phyloP scores from a whole-genome alignment of 2,113 vertebrate species.

The Malurus cyaneus region DNA sequence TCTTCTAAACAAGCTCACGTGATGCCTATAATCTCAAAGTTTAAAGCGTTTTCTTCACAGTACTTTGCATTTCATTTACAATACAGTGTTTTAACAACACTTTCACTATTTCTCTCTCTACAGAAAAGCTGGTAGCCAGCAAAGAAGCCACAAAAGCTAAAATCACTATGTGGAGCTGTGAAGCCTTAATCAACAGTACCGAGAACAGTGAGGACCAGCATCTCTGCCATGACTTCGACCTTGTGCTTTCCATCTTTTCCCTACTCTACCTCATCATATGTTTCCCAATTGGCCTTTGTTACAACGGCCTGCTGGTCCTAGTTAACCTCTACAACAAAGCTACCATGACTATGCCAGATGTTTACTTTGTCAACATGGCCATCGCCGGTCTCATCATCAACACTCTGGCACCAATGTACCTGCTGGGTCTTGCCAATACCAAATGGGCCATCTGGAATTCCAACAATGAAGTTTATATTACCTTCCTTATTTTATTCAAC shows the following conservation, averaged over 20 bases:
- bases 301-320: slow-evolving; percentile 88
- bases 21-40: fast-evolving
- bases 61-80: background rate
- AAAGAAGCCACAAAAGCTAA: slow-evolving; percentile 38
- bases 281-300: slow-evolving; percentile 91
- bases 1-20: background rate
- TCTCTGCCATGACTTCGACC: slow-evolving; percentile 89
- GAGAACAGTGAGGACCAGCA: slow-evolving; percentile 75
- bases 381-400: slow-evolving; percentile 91
- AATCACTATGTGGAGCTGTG: slow-evolving; percentile 93
- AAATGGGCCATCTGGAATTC: slow-evolving; percentile 89
- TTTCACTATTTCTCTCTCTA: background rate
- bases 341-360: slow-evolving; percentile 96
- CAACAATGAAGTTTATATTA: slow-evolving; percentile 88
- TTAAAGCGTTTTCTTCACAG: background rate
- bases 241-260: slow-evolving; percentile 86
- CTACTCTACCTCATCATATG: slow-evolving; percentile 92
- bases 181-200: slow-evolving; percentile 84
- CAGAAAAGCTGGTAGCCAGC: slow-evolving; percentile 78
- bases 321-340: slow-evolving; percentile 93
- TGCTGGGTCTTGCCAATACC: slow-evolving; percentile 85
- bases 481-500: slow-evolving; percentile 93
- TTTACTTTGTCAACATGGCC: slow-evolving; percentile 97
- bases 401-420: slow-evolving; percentile 84
- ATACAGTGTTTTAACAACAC: background rate